These are phyloP conservation scores for Okamejei kenojei DNA, from an alignment of 2,797 vertebrate species.

Conservation along the genomic window DNA sequence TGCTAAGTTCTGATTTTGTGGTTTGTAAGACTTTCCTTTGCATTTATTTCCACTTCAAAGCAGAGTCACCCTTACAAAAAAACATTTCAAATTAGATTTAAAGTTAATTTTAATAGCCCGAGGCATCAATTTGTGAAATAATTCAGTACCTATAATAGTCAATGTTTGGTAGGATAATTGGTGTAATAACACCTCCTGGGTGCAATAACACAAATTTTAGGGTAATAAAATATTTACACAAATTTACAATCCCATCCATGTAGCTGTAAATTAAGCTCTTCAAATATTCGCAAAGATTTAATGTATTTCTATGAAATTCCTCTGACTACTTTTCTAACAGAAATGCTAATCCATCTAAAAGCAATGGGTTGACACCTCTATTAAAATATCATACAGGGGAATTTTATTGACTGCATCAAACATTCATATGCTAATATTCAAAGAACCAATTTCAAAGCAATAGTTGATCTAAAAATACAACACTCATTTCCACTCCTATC, in stretches of 20 bases:
- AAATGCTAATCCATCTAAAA: not conserved
- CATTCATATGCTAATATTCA: not conserved
- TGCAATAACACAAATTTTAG: not conserved
- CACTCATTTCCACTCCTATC: not conserved
- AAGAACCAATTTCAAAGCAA: constrained; percentile 14
- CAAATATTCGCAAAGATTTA: constrained; percentile 8
- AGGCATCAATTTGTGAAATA: not conserved
- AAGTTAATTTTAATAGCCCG: not conserved
- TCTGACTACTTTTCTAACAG: not conserved
- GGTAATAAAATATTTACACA: constrained; percentile 9
- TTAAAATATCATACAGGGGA: not conserved
- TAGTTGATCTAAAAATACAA: not conserved
- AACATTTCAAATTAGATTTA: constrained; percentile 10
- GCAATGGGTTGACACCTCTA: not conserved
- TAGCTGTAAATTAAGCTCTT: not conserved
- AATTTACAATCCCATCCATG: constrained; percentile 10
- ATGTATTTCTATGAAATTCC: not conserved
- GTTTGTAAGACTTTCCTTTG: not conserved
- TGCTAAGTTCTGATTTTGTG: not conserved
- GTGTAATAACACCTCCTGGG: not conserved
- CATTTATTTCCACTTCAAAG: not conserved
- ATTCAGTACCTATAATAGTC: not conserved
- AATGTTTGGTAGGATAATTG: not conserved
- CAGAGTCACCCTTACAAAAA: not conserved
- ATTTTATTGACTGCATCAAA: not conserved